These are phyloP conservation scores for Cotesia congregata DNA, from an alignment of 2,888 invertebrate species.

Conservation along the genomic window DNA sequence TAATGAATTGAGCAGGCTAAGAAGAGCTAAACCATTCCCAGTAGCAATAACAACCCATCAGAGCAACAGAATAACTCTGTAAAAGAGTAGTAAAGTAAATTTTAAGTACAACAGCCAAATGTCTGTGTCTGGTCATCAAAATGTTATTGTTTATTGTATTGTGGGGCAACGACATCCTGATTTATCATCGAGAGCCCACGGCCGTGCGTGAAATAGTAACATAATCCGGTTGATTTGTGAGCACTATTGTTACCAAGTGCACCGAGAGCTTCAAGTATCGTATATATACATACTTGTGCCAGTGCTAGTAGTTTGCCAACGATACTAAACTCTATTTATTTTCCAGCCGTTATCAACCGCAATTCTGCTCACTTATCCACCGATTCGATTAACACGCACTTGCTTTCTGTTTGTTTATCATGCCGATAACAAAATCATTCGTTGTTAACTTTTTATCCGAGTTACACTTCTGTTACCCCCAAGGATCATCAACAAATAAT, in stretches of 20 bases:
- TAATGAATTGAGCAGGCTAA: background rate
- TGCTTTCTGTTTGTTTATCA: background rate
- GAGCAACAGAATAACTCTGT: slow-evolving; percentile 19
- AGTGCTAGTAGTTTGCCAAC: slow-evolving; percentile 7
- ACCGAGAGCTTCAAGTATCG: slow-evolving; percentile 38
- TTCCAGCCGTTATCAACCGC: slow-evolving; percentile 22
- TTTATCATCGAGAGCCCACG: slow-evolving; percentile 61
- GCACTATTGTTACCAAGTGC: slow-evolving; percentile 62
- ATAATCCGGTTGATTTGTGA: slow-evolving; percentile 69
- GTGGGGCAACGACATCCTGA: slow-evolving; percentile 64
- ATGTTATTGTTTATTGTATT: slow-evolving; percentile 64
- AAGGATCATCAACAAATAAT: too few species aligned
- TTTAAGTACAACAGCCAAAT: slow-evolving; percentile 41
- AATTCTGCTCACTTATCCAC: slow-evolving; percentile 33
- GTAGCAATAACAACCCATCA: slow-evolving; percentile 13
- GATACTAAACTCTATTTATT: slow-evolving; percentile 38
- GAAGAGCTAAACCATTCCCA: slow-evolving; percentile 8
- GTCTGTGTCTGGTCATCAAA: slow-evolving; percentile 56
- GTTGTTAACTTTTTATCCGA: too few species aligned
- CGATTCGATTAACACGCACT: slow-evolving; percentile 38
- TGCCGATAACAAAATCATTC: too few species aligned
- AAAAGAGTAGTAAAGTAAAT: slow-evolving; percentile 34
- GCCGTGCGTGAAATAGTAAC: slow-evolving; percentile 68
- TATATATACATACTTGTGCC: background rate
- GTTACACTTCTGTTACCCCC: too few species aligned